Evolutionary conservation across 2,113 vertebrate species (phyloP), one percentile per base, ranked within the genome.

Genomic region (Calyptommatus sinebrachiatus): DNA sequence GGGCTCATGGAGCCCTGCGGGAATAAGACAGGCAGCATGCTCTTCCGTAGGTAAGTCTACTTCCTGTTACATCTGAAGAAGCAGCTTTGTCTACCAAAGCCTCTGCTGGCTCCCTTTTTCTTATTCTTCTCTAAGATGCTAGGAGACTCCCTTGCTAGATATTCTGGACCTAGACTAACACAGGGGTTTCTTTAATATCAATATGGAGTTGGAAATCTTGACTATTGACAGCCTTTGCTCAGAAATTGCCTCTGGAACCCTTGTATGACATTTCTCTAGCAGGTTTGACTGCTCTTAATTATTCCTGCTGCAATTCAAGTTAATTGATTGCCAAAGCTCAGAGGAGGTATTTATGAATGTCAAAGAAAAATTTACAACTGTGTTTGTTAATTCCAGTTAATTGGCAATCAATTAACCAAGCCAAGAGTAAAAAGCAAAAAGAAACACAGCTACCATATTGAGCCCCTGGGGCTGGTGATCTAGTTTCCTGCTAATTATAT

Each of bases 311-410:
- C 61, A 69, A 69, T 60, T 81, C 66, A 62, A 61, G 46, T 75
- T 75, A 81, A 81, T 81, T 80, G 72, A 81, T 75, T 81, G 72
- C 65, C 61, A 75, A 70, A 1, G 72, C 79, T 81, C 79, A 60
- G 31, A 81, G 79, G 72, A 75, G 46, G 69, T 61, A 31, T 75
- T 81, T 69, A 50, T 61, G 50, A 26, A 81, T 81, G 72, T 81
- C 65, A 75, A 60, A 26, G 61, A 53, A 46, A 65, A 75, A 75
- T 81, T 81, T 81, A 81, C 72, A 81, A 75, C 31, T 81, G 65
- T 81, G 79, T 75, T 81, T 67, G 71, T 73, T 81, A 81, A 75
- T 81, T 81, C 79, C 72, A 81, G 26, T 75, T 81, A 81, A 81
- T 81, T 81, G 79, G 26, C 79, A 75, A 81, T 81, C 79, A 81